Conservation (phyloP, 2,113 vertebrate genomes). For the Acanthisitta chloris region DNA sequence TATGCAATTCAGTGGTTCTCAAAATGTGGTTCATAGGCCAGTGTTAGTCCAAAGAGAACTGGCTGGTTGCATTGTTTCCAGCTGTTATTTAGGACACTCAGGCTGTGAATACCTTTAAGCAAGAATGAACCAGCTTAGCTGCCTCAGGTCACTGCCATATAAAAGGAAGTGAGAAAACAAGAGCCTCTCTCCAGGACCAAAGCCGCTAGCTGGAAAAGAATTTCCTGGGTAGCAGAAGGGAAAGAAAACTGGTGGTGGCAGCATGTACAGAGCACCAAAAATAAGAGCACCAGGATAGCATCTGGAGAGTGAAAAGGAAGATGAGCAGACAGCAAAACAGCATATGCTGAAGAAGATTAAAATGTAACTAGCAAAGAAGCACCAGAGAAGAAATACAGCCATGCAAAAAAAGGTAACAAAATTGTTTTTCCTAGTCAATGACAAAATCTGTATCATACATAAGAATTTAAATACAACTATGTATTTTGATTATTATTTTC, state of each 20-base stretch:
- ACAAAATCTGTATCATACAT: background rate
- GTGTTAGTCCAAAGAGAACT: conserved; percentile 48
- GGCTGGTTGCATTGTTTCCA: conserved; percentile 66
- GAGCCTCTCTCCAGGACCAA: conserved; percentile 61
- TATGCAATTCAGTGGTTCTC: conserved; percentile 60
- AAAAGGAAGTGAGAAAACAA: conserved; percentile 65
- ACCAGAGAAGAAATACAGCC: background rate
- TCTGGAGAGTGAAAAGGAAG: conserved; percentile 23
- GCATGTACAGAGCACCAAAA: conserved; percentile 34
- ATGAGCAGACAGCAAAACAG: conserved; percentile 3
- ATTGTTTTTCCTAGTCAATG: background rate
- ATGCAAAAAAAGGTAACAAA: background rate
- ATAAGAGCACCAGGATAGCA: conserved; percentile 41
- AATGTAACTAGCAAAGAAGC: background rate
- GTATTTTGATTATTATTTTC: background rate
- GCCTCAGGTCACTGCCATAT: conserved; percentile 56
- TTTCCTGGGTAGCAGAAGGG: conserved; percentile 54
- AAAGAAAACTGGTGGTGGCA: conserved; percentile 49
- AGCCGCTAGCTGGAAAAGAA: conserved; percentile 58
- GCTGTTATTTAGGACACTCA: conserved; percentile 65
- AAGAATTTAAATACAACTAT: background rate
- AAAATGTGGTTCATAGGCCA: conserved; percentile 60
- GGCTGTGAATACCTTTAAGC: conserved; percentile 65
- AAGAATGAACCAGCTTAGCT: conserved; percentile 58
- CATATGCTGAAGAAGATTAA: background rate